These are phyloP conservation scores for Cylas formicarius DNA, from an alignment of 1,140 invertebrate genomes.

Conservation along the genomic window DNA sequence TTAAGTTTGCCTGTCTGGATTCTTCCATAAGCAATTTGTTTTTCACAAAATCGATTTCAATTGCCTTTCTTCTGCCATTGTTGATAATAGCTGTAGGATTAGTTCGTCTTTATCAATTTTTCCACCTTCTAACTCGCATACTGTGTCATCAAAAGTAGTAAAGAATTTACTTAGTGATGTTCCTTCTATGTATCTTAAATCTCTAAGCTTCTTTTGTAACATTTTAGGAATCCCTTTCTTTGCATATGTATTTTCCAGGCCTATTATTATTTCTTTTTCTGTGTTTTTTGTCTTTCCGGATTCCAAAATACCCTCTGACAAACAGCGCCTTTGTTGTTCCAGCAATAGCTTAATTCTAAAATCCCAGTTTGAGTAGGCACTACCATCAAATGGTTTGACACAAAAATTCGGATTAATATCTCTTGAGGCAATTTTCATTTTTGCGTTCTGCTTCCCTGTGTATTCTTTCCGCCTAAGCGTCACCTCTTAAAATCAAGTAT, in stretches of 20 bases:
- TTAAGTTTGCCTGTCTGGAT: neutral
- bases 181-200: neutral
- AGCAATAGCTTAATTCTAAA: too few relatives aligned
- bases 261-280: neutral
- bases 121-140: neutral
- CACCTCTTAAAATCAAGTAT: too few relatives aligned
- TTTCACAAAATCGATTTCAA: conserved; percentile 1
- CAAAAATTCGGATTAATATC: too few relatives aligned
- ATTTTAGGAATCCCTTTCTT: conserved; percentile 2
- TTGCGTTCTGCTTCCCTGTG: too few relatives aligned
- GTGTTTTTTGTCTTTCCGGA: too few relatives aligned
- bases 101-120: neutral
- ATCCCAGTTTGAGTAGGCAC: too few relatives aligned
- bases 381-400: too few relatives aligned
- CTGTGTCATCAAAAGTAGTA: neutral
- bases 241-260: neutral
- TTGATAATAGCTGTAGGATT: neutral
- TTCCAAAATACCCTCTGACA: too few relatives aligned
- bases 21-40: conserved; percentile 8
- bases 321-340: too few relatives aligned
- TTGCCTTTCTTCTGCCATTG: neutral
- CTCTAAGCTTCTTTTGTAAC: conserved; percentile 3
- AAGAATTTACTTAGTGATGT: neutral
- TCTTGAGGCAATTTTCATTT: too few relatives aligned
- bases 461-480: too few relatives aligned